phyloP scores from a whole-genome alignment of 2,797 vertebrate genomes.

The Uromys caudimaculatus region DNA sequence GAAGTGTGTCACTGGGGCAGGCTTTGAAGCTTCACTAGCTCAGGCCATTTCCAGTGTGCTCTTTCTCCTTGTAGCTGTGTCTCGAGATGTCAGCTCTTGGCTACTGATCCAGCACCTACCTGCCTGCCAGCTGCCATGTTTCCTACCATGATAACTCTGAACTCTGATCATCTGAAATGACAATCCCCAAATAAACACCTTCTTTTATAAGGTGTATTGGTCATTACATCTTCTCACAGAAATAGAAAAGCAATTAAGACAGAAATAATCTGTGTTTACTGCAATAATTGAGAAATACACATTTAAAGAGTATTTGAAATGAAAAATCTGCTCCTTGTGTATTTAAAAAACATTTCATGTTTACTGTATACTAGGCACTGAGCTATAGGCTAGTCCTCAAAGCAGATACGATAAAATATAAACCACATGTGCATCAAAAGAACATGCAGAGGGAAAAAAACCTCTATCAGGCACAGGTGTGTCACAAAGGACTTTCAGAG shows the following conservation, averaged over 20 bases:
- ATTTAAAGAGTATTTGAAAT: background rate
- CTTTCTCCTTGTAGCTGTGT: background rate
- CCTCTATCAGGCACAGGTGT: background rate
- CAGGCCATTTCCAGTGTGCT: background rate
- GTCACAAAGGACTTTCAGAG: background rate
- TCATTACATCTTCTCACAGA: background rate
- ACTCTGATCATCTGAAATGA: background rate
- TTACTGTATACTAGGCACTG: background rate
- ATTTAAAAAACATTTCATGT: conserved; percentile 17
- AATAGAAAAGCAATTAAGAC: background rate
- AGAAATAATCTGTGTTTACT: background rate
- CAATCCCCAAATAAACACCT: background rate
- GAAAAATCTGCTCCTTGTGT: background rate
- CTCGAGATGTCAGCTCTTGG: background rate
- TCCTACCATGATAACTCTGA: background rate
- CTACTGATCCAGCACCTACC: background rate
- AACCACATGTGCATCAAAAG: background rate
- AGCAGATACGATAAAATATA: background rate
- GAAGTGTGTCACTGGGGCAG: background rate
- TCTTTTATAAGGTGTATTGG: background rate
- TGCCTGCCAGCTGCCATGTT: background rate
- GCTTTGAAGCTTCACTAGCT: background rate
- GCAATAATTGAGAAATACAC: background rate
- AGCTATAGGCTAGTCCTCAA: background rate
- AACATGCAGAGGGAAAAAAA: background rate